These are phyloP conservation scores for Carcina quercana DNA, from an alignment of 2,888 invertebrate species.

Conservation along the genomic window DNA sequence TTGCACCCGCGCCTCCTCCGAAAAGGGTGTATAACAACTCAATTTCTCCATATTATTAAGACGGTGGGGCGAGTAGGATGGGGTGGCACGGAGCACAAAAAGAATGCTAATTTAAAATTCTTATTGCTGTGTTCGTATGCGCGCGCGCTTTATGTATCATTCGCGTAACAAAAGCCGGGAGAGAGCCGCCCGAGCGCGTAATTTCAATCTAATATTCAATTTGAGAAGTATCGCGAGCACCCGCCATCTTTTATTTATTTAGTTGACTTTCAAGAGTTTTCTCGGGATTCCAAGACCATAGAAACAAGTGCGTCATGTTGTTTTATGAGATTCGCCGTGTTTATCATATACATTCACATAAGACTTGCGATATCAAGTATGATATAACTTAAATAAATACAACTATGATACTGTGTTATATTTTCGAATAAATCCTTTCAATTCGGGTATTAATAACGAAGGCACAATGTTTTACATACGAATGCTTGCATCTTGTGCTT, in stretches of 20 bases:
- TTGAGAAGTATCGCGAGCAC: conserved; percentile 60
- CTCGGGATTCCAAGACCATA: conserved; percentile 42
- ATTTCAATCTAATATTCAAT: conserved; percentile 74
- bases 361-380: no score
- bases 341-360: no score
- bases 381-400: no score
- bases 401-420: no score
- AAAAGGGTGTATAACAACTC: conserved; percentile 72
- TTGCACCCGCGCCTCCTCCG: conserved; percentile 66
- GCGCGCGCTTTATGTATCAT: conserved; percentile 70
- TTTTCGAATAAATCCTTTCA: no score
- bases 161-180: conserved; percentile 64
- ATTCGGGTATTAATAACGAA: no score
- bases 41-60: conserved; percentile 73
- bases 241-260: conserved; percentile 63
- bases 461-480: no score
- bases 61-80: conserved; percentile 51
- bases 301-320: conserved; percentile 18
- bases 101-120: conserved; percentile 75
- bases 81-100: conserved; percentile 66
- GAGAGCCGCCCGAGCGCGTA: conserved; percentile 65
- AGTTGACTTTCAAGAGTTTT: conserved; percentile 43
- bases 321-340: no score
- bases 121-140: conserved; percentile 69
- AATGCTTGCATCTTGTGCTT: no score